Evolutionary conservation across 2,797 vertebrate genomes (phyloP), one percentile per base, ranked within the genome.

Genomic region (Epinephelus malabaricus): DNA sequence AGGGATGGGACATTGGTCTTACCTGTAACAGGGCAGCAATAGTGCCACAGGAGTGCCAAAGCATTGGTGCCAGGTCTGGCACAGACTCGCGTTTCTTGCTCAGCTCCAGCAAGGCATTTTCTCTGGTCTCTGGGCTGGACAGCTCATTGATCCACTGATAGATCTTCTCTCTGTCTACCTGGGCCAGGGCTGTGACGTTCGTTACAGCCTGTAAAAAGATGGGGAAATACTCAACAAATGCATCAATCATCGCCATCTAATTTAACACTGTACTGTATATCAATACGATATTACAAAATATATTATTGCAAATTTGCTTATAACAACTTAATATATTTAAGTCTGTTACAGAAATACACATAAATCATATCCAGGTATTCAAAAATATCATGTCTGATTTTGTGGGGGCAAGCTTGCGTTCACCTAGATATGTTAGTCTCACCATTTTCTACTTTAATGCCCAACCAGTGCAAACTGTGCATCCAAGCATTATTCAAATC

Each of bases 81-180:
- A 99, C 98, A 0, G 98, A 99, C 76, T 99, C 98, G 0, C 98
- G 95, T 91, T 99, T 99, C 94, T 99, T 99, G 93, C 98, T 99
- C 7, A 99, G 96, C 92, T 99, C 98, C 91, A 99, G 92, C 92
- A 99, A 89, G 0, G 98, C 98, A 40, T 99, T 99, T 87, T 99
- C 98, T 54, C 98, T 95, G 0, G 97, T 99, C 89, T 99, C 98
- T 0, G 98, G 98, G 84, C 98, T 99, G 56, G 98, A 99, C 69
- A 99, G 88, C 92, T 99, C 98, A 49, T 99, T 99, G 92, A 99
- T 99, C 98, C 98, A 99, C 45, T 99, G 98, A 89, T 99, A 99
- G 90, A 99, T 99, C 94, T 99, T 99, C 83, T 99, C 98, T 4
- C 98, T 92, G 89, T 99, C 98, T 66, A 99, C 98, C 86, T 99